Percentiles rank a stretch among this genome's conserved stretches.
Conservation (phyloP, 2,888 invertebrate species). For the Trachelus stipa region DNA sequence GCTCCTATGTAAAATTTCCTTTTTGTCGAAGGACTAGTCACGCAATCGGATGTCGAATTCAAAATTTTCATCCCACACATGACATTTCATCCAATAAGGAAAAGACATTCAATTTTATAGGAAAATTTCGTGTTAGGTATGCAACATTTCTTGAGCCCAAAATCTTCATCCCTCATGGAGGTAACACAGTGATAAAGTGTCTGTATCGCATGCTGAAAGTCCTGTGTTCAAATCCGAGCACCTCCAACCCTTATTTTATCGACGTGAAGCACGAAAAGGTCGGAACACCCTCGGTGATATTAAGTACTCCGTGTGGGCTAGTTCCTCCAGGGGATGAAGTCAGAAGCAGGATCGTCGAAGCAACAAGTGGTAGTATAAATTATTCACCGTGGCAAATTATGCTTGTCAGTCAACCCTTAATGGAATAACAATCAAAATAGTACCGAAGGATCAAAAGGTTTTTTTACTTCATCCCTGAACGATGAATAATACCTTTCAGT, state of each 20-base stretch:
- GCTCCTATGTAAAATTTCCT: background rate
- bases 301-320: background rate
- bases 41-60: background rate
- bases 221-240: conserved; percentile 23
- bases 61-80: background rate
- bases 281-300: background rate
- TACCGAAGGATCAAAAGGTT: background rate
- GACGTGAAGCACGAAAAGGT: background rate
- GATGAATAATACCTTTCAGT: background rate
- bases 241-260: conserved; percentile 11
- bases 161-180: background rate
- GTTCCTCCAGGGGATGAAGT: background rate
- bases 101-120: background rate
- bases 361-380: background rate
- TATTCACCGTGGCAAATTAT: background rate
- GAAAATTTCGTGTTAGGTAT: background rate
- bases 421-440: background rate
- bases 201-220: conserved; percentile 23
- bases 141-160: background rate
- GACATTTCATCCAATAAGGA: conserved; percentile 10
- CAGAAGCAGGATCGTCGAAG: background rate
- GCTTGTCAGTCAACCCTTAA: background rate
- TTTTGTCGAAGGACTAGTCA: background rate
- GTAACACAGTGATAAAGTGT: conserved; percentile 22
- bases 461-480: background rate